These are phyloP conservation scores for Galeruca laticollis DNA, from an alignment of 2,888 invertebrate genomes.

Conservation along the genomic window DNA sequence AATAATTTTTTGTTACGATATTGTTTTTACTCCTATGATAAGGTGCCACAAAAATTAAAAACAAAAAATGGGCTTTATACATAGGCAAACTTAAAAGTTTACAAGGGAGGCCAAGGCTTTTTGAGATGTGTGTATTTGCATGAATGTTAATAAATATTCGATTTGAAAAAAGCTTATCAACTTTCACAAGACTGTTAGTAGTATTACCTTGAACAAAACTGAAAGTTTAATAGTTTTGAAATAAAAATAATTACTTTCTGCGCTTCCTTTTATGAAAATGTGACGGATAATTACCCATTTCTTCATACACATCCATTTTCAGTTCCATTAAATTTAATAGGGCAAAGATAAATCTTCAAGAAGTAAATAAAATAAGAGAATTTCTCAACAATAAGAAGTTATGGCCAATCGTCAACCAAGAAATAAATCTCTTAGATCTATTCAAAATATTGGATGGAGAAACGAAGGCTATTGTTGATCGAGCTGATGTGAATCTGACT, in stretches of 20 bases:
- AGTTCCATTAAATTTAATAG: not conserved
- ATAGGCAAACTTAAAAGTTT: too few species aligned
- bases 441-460: too few species aligned
- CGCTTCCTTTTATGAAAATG: not conserved
- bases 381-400: not conserved
- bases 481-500: too few species aligned
- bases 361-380: not conserved
- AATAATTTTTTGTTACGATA: too few species aligned
- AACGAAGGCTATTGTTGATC: too few species aligned
- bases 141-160: too few species aligned
- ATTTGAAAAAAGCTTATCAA: not conserved
- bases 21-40: too few species aligned
- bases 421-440: too few species aligned
- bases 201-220: not conserved
- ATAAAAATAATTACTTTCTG: not conserved
- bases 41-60: too few species aligned
- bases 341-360: not conserved
- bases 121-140: too few species aligned
- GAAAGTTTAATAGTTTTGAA: not conserved
- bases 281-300: not conserved
- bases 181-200: not conserved
- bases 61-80: too few species aligned
- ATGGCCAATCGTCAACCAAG: not conserved
- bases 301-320: not conserved
- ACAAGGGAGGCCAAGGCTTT: too few species aligned